Conservation (phyloP, 2,888 invertebrate genomes). For the Nemurella pictetii region DNA sequence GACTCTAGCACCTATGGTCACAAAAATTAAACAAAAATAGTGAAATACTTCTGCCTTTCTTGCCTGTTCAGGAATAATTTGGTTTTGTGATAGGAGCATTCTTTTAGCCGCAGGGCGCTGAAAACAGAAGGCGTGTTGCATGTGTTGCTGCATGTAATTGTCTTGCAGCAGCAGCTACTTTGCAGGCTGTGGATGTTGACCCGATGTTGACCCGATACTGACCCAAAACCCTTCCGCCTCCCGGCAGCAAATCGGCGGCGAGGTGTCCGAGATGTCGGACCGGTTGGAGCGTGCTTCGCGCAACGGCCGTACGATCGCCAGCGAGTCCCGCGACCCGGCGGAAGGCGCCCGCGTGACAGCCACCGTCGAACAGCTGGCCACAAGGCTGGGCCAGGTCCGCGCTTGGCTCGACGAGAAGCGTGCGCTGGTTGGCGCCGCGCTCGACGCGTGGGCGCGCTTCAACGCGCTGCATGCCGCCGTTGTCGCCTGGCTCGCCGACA, state of each 20-base stretch:
- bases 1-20: too few species aligned
- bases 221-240: too few species aligned
- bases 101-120: too few species aligned
- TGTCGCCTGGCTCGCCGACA: slow-evolving; percentile 81
- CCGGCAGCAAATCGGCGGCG: slow-evolving; percentile 68
- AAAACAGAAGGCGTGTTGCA: too few species aligned
- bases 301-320: slow-evolving; percentile 77
- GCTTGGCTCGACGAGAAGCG: slow-evolving; percentile 81
- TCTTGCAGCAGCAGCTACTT: too few species aligned
- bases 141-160: too few species aligned
- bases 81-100: too few species aligned
- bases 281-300: slow-evolving; percentile 75
- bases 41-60: too few species aligned
- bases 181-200: too few species aligned
- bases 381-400: slow-evolving; percentile 77
- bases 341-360: slow-evolving; percentile 76
- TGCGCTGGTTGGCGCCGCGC: slow-evolving; percentile 79
- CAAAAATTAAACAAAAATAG: too few species aligned
- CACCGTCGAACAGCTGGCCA: slow-evolving; percentile 74
- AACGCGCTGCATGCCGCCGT: slow-evolving; percentile 79
- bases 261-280: slow-evolving; percentile 71
- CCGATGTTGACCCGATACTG: too few species aligned
- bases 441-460: slow-evolving; percentile 88
- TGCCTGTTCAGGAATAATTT: too few species aligned
- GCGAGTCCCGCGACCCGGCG: slow-evolving; percentile 75